Evolutionary conservation across 2,888 invertebrate genomes (phyloP).

Genomic region (Netelia inedita): DNA sequence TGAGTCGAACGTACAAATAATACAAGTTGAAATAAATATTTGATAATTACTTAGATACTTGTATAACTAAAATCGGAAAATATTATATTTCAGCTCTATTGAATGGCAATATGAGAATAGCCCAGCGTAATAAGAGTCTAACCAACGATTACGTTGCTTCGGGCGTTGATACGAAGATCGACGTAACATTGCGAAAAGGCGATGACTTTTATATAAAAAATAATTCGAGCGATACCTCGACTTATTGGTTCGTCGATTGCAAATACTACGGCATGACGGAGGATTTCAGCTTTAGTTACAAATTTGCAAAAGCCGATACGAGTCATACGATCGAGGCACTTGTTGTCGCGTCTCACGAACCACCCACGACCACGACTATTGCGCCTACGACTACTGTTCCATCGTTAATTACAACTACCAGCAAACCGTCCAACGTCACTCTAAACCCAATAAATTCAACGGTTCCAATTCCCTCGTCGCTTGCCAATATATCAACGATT

Average conservation of each 20-base stretch:
- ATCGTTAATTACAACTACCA: constrained; percentile 65
- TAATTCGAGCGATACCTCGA: constrained; percentile 87
- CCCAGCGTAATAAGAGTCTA: constrained; percentile 88
- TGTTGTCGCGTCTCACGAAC: constrained; percentile 90
- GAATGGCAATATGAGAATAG: constrained; percentile 89
- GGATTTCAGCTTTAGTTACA: constrained; percentile 88
- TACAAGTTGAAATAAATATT: too few species aligned
- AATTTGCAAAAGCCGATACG: constrained; percentile 88
- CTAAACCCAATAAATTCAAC: constrained; percentile 61
- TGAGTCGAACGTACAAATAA: constrained; percentile 76
- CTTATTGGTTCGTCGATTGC: constrained; percentile 94
- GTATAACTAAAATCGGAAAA: not conserved
- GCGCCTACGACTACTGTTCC: constrained; percentile 81
- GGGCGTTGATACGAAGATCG: constrained; percentile 81
- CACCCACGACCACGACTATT: constrained; percentile 81
- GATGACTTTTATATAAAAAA: constrained; percentile 88
- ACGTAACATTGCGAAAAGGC: constrained; percentile 87
- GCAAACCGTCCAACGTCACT: constrained; percentile 57
- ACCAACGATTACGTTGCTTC: constrained; percentile 89
- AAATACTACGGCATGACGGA: constrained; percentile 88
- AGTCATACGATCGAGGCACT: constrained; percentile 90
- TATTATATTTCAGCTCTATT: constrained; percentile 87
- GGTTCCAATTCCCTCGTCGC: constrained; percentile 43
- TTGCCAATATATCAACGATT: constrained; percentile 2
- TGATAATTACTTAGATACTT: not conserved